Evolutionary conservation across 2,113 vertebrate species (phyloP).

Genomic region (Zosterops pallidus): DNA sequence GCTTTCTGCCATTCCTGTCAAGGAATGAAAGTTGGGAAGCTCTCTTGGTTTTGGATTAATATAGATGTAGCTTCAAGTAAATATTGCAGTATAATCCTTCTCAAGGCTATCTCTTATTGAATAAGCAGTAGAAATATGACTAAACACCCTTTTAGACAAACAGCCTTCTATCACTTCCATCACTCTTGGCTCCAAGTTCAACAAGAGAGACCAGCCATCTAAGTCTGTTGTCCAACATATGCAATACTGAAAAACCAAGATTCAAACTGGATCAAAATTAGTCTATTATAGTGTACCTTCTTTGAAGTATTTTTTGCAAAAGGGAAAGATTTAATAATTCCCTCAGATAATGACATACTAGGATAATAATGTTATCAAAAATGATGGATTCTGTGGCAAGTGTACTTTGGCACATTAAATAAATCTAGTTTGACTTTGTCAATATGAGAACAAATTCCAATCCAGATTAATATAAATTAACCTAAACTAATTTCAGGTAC

Average conservation of each 20-base stretch:
- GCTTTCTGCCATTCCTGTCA: not conserved
- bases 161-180: not conserved
- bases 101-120: not conserved
- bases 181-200: not conserved
- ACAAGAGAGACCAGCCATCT: not conserved
- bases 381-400: not conserved
- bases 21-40: not conserved
- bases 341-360: not conserved
- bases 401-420: not conserved
- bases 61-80: not conserved
- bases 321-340: not conserved
- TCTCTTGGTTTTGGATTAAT: not conserved
- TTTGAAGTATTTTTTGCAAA: not conserved
- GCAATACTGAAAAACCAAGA: not conserved
- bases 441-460: not conserved
- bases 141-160: not conserved
- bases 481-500: not conserved
- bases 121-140: not conserved
- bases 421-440: not conserved
- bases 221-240: not conserved
- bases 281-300: not conserved
- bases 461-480: not conserved
- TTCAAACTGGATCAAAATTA: not conserved
- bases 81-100: not conserved
- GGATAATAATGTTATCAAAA: not conserved